Evolutionary conservation across 53 echinoderm and acorn worm genomes (phyloP), one percentile per base, ranked within the genome.

Genomic region (Patiria pectinifera): DNA sequence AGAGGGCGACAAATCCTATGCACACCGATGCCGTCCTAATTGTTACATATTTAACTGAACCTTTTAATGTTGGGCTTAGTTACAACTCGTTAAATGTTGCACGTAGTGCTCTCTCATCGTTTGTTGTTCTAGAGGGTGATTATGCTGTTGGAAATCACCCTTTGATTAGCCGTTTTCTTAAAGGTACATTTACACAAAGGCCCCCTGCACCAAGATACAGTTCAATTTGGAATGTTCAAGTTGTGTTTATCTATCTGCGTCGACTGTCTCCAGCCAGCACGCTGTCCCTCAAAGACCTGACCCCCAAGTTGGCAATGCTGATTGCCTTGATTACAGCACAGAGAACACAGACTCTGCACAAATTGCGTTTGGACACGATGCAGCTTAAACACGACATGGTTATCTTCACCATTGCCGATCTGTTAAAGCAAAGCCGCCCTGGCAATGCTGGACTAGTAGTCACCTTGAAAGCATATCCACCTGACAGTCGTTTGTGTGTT

Each of bases 61-160:
- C 92, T 12, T 92, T 71, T 62, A 46, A 82, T 14, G 12, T 16
- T 45, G 92, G 69, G 72, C 84, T 90, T 6, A 19, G 75, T 35
- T 94, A 92, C 63, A 74, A 45, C 35, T 70, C 87, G 18, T n/a
- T 94, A 13, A 94, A 92, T 81, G 80, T 83, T 23, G 88, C 94
- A 60, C 21, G 94, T 4, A 85, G 85, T 80, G 94, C 91, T 10
- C 35, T 94, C 19, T 84, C 91, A 22, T 61, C 94, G 16, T 85
- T 91, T 58, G 21, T 61, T 69, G 70, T 69, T 19, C 49, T 91
- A 43, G 48, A 63, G 35, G 86, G 71, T 5, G 58, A 46, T 44
- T 44, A 43, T 12, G 90, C 86, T 44, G 90, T 95, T 16, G 93
- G 93, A 26, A 44, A 71, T 15, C 95, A 95, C 72, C 94, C 95